Evolutionary conservation across 2,888 invertebrate species (phyloP).

Genomic region (Sarcophaga caerulescens): DNA sequence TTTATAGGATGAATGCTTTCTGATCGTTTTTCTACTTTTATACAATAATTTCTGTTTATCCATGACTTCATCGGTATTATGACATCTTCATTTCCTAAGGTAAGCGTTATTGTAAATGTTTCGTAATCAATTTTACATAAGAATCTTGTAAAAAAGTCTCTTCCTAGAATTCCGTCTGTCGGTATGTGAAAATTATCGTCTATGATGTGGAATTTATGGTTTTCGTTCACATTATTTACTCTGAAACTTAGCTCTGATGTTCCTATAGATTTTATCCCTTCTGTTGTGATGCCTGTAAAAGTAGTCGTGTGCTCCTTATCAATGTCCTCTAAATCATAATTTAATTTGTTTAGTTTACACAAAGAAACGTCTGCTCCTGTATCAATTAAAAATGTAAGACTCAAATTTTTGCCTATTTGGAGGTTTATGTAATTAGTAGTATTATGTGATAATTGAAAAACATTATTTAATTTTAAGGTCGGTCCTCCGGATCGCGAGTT

Average conservation of each 20-base stretch:
- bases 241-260: too few relatives aligned
- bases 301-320: too few relatives aligned
- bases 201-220: too few relatives aligned
- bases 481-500: conserved; percentile 8
- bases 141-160: background rate
- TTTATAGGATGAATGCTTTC: too few relatives aligned
- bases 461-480: background rate
- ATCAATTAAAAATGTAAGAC: background rate
- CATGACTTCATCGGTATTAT: background rate
- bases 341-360: too few relatives aligned
- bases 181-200: too few relatives aligned
- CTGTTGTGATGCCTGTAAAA: background rate
- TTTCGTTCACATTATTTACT: too few relatives aligned
- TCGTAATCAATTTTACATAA: conserved; percentile 3
- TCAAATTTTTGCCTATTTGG: background rate
- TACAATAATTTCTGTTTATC: background rate
- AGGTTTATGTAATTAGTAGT: background rate
- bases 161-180: background rate
- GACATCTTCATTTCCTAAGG: background rate
- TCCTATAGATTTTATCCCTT: too few relatives aligned
- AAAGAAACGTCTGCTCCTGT: background rate
- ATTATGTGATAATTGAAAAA: background rate
- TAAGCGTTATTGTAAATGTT: background rate
- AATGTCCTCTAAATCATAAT: too few relatives aligned
- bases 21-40: too few relatives aligned